Conservation (phyloP, 2,113 vertebrate species). For the Catharus bicknelli region DNA sequence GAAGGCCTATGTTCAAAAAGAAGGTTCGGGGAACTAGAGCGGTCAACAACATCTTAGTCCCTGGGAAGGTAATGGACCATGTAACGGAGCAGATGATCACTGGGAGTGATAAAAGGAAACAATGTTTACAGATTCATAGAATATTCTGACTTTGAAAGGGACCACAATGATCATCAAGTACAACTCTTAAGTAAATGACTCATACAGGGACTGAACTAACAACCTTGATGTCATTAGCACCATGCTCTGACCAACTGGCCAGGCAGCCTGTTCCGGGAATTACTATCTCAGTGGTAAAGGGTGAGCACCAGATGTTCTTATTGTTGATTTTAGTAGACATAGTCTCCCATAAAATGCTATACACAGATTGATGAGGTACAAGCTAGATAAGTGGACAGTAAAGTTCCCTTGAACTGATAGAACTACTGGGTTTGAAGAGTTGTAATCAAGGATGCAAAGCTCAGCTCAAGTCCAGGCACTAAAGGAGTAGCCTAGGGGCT, state of each 20-base stretch:
- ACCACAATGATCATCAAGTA: neutral
- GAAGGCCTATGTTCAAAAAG: neutral
- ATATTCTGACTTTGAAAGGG: neutral
- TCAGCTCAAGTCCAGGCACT: neutral
- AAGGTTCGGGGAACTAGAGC: neutral
- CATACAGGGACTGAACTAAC: rapidly evolving
- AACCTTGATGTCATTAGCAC: neutral
- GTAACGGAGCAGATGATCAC: neutral
- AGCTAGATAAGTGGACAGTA: neutral
- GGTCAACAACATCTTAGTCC: neutral
- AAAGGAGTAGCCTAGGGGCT: neutral
- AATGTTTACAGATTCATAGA: neutral
- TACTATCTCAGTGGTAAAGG: neutral
- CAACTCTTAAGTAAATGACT: neutral
- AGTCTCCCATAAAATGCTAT: neutral
- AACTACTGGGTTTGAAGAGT: neutral
- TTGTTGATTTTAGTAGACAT: neutral
- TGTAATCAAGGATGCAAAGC: neutral
- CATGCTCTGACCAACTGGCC: neutral
- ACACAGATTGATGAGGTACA: neutral
- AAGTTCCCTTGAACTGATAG: neutral
- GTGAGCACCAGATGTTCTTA: neutral
- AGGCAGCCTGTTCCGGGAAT: neutral
- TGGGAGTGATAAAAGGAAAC: neutral
- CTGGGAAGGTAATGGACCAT: neutral